Evolutionary conservation across 2,113 vertebrate genomes (phyloP).

Genomic region (Coracopsis vasa): DNA sequence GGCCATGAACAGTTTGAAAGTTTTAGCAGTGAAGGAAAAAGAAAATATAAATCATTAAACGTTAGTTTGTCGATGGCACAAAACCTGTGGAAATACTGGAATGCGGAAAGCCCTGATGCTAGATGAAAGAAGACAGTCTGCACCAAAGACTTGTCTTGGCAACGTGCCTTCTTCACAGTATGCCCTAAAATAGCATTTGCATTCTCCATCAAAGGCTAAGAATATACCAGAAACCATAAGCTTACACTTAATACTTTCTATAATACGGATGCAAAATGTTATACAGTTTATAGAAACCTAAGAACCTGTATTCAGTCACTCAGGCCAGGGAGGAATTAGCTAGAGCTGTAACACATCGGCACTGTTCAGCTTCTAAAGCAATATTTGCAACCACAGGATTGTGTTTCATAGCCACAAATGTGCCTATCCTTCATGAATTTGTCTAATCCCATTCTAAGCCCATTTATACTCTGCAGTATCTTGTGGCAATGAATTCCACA

Average conservation of each 20-base stretch:
- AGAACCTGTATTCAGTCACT: background rate
- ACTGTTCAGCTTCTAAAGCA: conserved; percentile 4
- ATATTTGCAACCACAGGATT: conserved; percentile 17
- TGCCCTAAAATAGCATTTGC: conserved; percentile 51
- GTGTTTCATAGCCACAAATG: background rate
- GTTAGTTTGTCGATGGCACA: background rate
- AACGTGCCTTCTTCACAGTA: conserved; percentile 49
- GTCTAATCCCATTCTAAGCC: conserved; percentile 16
- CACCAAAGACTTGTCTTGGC: conserved; percentile 59
- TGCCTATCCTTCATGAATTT: conserved; percentile 15
- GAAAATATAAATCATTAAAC: conserved; percentile 19
- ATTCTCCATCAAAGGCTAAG: conserved; percentile 58
- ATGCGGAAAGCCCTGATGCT: background rate
- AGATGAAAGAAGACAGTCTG: conserved; percentile 52
- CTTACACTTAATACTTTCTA: conserved; percentile 57
- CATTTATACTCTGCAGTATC: background rate
- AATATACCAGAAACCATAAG: conserved; percentile 63
- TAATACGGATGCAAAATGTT: conserved; percentile 12
- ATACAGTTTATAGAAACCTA: background rate
- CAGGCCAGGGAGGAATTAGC: background rate
- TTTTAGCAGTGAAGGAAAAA: background rate
- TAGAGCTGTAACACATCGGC: background rate
- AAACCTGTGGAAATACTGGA: background rate
- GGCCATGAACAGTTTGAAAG: background rate
- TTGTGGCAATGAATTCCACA: background rate